A percentile compares a stretch with the other conserved stretches of the same genome.
These are phyloP conservation scores for Heteromurus nitidus DNA, from an alignment of 2,888 invertebrate genomes.

Conservation along the genomic window DNA sequence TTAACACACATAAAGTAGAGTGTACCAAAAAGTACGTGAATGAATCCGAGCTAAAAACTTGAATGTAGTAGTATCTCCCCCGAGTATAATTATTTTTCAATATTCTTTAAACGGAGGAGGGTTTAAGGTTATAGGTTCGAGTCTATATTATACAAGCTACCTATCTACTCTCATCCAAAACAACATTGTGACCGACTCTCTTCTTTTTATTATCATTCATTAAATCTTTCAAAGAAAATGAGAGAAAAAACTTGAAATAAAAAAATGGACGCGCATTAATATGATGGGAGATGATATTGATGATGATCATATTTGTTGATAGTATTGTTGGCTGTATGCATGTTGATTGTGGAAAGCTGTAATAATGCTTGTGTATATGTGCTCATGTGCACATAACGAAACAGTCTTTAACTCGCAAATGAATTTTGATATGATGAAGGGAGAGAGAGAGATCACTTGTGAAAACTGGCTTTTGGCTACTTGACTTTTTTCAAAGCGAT, in stretches of 20 bases:
- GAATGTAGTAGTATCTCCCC: too few relatives aligned
- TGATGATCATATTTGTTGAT: constrained; percentile 12
- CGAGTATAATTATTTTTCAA: too few relatives aligned
- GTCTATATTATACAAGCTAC: too few relatives aligned
- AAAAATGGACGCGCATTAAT: background rate
- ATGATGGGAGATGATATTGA: background rate
- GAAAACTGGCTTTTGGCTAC: constrained; percentile 65
- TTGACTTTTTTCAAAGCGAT: constrained; percentile 34
- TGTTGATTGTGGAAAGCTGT: too few relatives aligned
- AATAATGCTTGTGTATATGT: too few relatives aligned
- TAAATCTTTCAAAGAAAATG: background rate
- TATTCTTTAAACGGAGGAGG: too few relatives aligned
- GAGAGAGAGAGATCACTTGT: constrained; percentile 27
- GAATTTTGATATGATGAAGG: constrained; percentile 36
- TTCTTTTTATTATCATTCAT: background rate
- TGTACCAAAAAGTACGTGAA: background rate
- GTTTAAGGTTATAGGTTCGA: too few relatives aligned
- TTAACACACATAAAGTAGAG: constrained; percentile 1
- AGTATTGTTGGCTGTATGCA: background rate
- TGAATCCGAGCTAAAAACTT: too few relatives aligned
- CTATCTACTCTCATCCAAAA: too few relatives aligned
- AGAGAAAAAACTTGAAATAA: background rate
- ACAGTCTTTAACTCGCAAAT: background rate
- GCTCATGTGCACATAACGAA: too few relatives aligned
- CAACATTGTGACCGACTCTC: background rate